Conservation (phyloP, 2,888 invertebrate genomes). For the Watsonalla cultraria region DNA sequence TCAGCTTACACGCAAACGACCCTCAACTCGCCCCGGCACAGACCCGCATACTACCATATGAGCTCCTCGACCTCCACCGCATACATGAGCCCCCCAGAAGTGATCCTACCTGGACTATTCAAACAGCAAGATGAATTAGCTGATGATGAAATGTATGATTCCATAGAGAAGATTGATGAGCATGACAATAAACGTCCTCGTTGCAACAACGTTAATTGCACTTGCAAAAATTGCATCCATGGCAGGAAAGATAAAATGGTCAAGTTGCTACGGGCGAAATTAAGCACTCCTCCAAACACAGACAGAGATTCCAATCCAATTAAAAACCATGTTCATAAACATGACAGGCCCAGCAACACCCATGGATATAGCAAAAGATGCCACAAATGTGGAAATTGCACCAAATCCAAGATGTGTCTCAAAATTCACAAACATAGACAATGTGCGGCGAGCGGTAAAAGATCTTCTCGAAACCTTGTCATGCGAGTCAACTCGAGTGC, state of each 20-base stretch:
- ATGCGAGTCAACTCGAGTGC: constrained; percentile 13
- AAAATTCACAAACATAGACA: constrained; percentile 23
- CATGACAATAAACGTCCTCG: constrained; percentile 18
- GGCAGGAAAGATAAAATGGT: constrained; percentile 15
- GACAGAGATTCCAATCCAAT: constrained; percentile 19
- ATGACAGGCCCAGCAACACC: constrained; percentile 2
- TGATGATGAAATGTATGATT: constrained; percentile 32
- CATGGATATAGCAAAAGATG: constrained; percentile 18
- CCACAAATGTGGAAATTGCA: constrained; percentile 20
- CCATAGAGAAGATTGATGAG: constrained; percentile 19
- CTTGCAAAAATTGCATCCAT: constrained; percentile 33
- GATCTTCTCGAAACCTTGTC: constrained; percentile 16
- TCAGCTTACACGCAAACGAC: constrained; percentile 63
- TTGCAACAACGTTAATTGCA: constrained; percentile 26
- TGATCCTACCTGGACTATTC: constrained; percentile 54
- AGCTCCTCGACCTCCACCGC: constrained; percentile 73
- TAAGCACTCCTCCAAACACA: constrained; percentile 47
- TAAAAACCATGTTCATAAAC: constrained; percentile 10
- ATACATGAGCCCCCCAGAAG: constrained; percentile 73
- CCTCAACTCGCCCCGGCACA: constrained; percentile 42
- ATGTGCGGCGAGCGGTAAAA: constrained; percentile 13
- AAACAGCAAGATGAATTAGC: constrained; percentile 29
- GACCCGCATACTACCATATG: constrained; percentile 59
- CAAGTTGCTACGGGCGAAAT: constrained; percentile 8
- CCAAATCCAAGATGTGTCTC: constrained; percentile 11